phyloP scores from a whole-genome alignment of 1,140 invertebrate species.

The Daktulosphaira vitifoliae region DNA sequence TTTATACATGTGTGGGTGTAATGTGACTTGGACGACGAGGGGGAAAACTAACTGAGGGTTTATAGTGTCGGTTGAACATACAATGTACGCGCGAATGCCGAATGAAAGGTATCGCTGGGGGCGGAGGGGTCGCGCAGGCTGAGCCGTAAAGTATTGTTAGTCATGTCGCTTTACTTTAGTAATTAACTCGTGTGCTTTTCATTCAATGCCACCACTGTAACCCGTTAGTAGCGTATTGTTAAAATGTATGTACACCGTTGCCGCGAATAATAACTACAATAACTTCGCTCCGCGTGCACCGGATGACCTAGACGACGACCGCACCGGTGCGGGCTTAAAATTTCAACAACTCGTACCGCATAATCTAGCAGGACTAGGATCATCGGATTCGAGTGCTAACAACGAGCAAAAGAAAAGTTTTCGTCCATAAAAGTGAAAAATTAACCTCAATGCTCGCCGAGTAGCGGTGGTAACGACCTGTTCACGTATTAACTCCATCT shows the following conservation, averaged over 20 bases:
- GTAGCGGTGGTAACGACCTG: neutral
- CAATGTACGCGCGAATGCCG: neutral
- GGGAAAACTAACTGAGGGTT: too few relatives aligned
- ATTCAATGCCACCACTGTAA: neutral
- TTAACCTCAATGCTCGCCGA: constrained; percentile 12
- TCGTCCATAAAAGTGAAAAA: constrained; percentile 22
- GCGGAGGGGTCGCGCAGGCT: too few relatives aligned
- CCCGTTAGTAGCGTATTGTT: neutral
- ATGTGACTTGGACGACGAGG: too few relatives aligned
- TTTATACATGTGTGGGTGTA: too few relatives aligned
- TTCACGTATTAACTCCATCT: neutral
- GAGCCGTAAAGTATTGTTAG: constrained; percentile 5
- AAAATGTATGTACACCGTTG: neutral
- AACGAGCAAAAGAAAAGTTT: constrained; percentile 11
- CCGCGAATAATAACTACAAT: constrained; percentile 18
- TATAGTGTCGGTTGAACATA: too few relatives aligned
- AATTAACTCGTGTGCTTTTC: constrained; percentile 28
- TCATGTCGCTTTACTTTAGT: constrained; percentile 15
- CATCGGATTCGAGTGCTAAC: neutral
- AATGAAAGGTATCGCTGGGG: neutral
- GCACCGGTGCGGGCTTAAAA: neutral
- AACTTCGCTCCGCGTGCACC: neutral
- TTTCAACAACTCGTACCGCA: constrained; percentile 9
- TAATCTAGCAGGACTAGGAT: too few relatives aligned
- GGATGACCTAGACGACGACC: neutral